phyloP scores from a whole-genome alignment of 1,140 invertebrate genomes.

The Diuraphis noxia region DNA sequence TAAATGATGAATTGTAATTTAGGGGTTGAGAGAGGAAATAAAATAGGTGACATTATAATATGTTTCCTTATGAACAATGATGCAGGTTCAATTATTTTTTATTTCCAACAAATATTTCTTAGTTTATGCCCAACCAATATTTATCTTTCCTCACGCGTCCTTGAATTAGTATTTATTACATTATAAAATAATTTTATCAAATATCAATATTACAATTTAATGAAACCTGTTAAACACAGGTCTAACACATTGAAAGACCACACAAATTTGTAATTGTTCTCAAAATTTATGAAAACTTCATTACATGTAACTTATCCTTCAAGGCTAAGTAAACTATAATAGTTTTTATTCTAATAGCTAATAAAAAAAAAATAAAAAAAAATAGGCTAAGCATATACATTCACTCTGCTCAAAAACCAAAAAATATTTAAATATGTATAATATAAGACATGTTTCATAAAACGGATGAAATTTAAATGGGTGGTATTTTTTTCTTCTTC shows the following conservation, averaged over 20 bases:
- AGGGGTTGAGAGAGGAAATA: neutral
- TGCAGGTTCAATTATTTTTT: neutral
- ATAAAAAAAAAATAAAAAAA: too few relatives aligned
- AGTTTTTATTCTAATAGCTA: too few relatives aligned
- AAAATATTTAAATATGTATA: too few relatives aligned
- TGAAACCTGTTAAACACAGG: neutral
- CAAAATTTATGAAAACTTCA: neutral
- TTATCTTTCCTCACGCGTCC: neutral
- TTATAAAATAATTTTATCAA: neutral
- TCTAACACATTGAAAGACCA: neutral
- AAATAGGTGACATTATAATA: neutral
- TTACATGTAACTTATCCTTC: too few relatives aligned
- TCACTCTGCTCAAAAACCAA: too few relatives aligned
- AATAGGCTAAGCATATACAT: too few relatives aligned
- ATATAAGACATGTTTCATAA: too few relatives aligned
- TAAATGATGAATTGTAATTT: neutral
- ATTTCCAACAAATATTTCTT: neutral
- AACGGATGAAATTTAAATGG: too few relatives aligned
- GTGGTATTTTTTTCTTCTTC: too few relatives aligned
- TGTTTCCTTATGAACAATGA: neutral
- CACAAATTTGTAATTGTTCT: neutral
- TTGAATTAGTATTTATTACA: neutral
- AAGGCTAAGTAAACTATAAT: too few relatives aligned
- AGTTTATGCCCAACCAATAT: neutral
- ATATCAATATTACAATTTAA: neutral